Evolutionary conservation across 2,113 vertebrate species (phyloP), one percentile per base, ranked within the genome.

Genomic region (Tachysurus fulvidraco): DNA sequence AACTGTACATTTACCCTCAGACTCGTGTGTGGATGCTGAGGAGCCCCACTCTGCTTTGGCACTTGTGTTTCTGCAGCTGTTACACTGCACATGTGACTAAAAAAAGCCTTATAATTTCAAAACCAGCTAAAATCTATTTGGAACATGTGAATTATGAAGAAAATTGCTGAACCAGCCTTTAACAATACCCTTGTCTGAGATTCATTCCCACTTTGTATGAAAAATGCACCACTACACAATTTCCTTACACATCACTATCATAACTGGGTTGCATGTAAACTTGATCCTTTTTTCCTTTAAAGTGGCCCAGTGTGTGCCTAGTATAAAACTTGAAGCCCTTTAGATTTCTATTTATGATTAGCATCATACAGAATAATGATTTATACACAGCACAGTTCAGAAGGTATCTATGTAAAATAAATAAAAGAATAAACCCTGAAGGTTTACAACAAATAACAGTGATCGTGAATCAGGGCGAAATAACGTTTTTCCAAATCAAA

Each of bases 71-170:
- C 86, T 90, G 89, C 92, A 94, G 92, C 93, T 95, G 93, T 91
- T 92, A 88, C 36, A 89, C 89, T 88, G 57, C 79, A 87, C 94
- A 94, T 83, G 92, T 94, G 93, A 93, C 91, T 88, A 84, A 89
- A 91, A 93, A 89, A 62, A 62, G 88, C 90, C 80, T 90, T 88
- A 93, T 94, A 93, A 90, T 92, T 93, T 87, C 85, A 91, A 92
- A 86, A 93, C 92, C 93, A 94, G 92, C 93, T 93, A 93, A 92
- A 91, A 88, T 94, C 91, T 92, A 92, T 90, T 93, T 92, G 91
- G 91, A 91, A 84, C 86, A 91, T 92, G 91, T 88, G 12, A 90
- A 90, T 91, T 89, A 46, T 64, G 78, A 76, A 74, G 21, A 88
- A 88, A 90, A 85, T 79, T 90, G 88, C 88, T 86, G 88, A 89